Evolutionary conservation across 2,113 vertebrate species (phyloP), one percentile per base, ranked within the genome.

Genomic region (Dasypus novemcinctus): DNA sequence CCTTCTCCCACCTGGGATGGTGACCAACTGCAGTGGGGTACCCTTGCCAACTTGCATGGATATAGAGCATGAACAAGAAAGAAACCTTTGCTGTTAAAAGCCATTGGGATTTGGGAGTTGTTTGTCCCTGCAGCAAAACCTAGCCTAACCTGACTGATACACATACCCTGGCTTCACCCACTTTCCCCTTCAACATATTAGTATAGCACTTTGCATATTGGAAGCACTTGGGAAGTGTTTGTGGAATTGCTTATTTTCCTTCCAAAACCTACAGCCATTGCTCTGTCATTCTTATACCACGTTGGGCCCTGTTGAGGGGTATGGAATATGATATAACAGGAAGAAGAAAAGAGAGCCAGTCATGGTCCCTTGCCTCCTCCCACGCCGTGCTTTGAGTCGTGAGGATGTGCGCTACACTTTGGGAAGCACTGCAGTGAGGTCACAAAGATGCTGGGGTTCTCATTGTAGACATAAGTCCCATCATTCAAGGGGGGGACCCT

Each of bases 391-490:
- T 87, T 15, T 66, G 87, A 63, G 52, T 71, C 31, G 1, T 1
- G 36, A 69, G 41, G 7, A 7, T 31, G 43, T 25, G 10, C 27
- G 33, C 2, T 9, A 43, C 25, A 15, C 41, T 23, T 33, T 5
- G 12, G 59, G 46, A 41, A 57, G 33, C 17, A 20, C 27, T 21
- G 18, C 7, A n/a, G 33, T 41, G 33, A 33, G 1, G 15, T 74
- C 52, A 11, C 31, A 14, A 23, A 54, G 86, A 80, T 9, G 49
- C n/a, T 4, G 43, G 29, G 43, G 57, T 72, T 85, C 38, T 74
- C 1, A 1, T 57, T 69, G 17, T 68, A 49, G 89, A 59, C 0
- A 0, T 46, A 33, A 31, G 25, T 15, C 10, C 11, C 8, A 1
- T 72, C 20, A 10, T 66, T 66, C 43, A 27, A 18, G 6, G 7